These are phyloP conservation scores for Synanceia verrucosa DNA, from an alignment of 2,797 vertebrate genomes.

Conservation along the genomic window DNA sequence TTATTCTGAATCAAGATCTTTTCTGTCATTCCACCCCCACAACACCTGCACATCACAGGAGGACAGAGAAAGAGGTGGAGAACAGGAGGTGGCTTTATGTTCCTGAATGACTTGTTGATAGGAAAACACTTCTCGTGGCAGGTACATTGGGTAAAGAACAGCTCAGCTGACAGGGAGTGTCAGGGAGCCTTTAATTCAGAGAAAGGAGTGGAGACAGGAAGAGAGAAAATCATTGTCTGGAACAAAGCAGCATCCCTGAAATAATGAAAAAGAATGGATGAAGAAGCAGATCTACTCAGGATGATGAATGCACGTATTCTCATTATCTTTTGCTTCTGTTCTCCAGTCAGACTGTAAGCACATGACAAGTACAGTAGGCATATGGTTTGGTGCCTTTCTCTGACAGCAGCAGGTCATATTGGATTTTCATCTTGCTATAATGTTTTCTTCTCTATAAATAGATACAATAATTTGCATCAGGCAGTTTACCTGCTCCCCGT, in stretches of 20 bases:
- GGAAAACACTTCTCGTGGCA: conserved; percentile 22
- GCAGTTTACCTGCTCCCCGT: not conserved
- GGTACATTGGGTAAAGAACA: conserved; percentile 29
- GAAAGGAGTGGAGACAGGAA: not conserved
- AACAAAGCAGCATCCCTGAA: conserved; percentile 31
- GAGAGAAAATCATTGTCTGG: conserved; percentile 24
- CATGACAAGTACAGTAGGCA: conserved; percentile 17
- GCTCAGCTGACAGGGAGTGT: conserved; percentile 22
- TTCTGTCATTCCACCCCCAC: not conserved
- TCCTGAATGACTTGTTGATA: conserved; percentile 31
- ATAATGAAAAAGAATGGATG: conserved; percentile 40
- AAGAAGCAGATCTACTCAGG: conserved; percentile 26
- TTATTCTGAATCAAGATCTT: conserved; percentile 14
- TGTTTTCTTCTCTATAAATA: conserved; percentile 2
- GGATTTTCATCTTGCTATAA: conserved; percentile 8
- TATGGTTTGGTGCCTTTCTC: conserved; percentile 8
- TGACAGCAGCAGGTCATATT: conserved; percentile 13
- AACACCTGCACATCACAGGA: conserved; percentile 18
- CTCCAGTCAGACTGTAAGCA: not conserved
- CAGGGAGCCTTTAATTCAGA: conserved; percentile 20
- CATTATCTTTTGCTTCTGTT: not conserved
- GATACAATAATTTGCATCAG: conserved; percentile 28
- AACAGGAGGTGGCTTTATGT: not conserved
- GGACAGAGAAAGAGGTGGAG: not conserved
- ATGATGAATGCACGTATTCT: conserved; percentile 32